Base-by-base conservation (phyloP, 2,113 vertebrate species). In the Macrotus californicus region DNA sequence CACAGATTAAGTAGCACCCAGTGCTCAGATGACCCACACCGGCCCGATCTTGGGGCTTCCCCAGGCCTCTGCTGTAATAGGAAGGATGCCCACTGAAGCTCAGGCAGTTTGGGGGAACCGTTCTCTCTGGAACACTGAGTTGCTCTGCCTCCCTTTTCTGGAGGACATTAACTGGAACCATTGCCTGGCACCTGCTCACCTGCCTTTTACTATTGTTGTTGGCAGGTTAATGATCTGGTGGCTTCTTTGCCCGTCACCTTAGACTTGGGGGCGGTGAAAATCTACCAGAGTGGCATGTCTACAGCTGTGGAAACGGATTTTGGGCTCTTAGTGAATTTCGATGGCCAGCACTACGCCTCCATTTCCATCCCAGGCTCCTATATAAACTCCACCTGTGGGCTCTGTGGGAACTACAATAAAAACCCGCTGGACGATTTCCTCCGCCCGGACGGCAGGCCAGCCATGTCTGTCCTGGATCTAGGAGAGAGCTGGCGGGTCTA, bases 371-470 rank as follows among this genome's bases (percentile, higher is more conserved):
- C 99, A 0, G 99, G 99, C 95, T 99, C 99, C 0, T 99, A 99
- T 91, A 99, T 99, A 97, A 99, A 99, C 43, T 98, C 99, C 96
- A 99, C 99, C 0, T 99, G 99, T 0, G 99, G 99, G 21, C 98
- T 99, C 69, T 99, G 99, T 0, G 99, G 99, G 14, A 99, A 99
- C 97, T 99, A 99, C 95, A 99, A 99, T 10, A 99, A 99, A 56
- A 99, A 99, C 96, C 99, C 99, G 0, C 98, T 99, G 43, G 99
- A 99, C 0, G 99, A 99, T 29, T 98, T 98, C 0, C 98, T 99
- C 6, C 98, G 99, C 91, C 99, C 99, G 0, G 99, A 99, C 0
- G 99, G 99, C 86, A 98, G 98, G 64, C 93, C 98, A 1, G 99
- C 99, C 5, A 89, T 97, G 2, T 99, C 99, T 0, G 99, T 99